These are phyloP conservation scores for Thamnophis sirtalis DNA, from an alignment of 2,113 vertebrate genomes.

Conservation along the genomic window DNA sequence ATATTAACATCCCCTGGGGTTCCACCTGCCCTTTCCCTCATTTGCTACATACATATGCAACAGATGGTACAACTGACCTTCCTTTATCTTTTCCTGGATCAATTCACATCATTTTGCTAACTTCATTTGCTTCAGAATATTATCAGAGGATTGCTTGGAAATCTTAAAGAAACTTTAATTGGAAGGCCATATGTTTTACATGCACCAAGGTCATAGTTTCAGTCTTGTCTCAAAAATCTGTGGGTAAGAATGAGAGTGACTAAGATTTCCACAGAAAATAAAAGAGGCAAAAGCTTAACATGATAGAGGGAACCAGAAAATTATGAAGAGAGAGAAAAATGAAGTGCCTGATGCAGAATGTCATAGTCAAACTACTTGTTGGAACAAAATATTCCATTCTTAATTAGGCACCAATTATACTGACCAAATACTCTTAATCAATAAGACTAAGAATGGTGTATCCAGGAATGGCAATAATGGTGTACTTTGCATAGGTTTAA, in stretches of 20 bases:
- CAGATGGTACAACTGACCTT: constrained; percentile 41
- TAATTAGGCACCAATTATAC: not conserved
- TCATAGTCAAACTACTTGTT: not conserved
- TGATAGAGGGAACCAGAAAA: not conserved
- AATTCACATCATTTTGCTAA: not conserved
- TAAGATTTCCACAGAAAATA: not conserved
- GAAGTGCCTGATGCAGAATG: not conserved
- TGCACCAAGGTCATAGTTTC: not conserved
- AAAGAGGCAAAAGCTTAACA: not conserved
- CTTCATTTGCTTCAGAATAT: not conserved
- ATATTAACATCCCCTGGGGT: not conserved
- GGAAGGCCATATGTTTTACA: not conserved
- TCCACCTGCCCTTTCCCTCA: constrained; percentile 24
- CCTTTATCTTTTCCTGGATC: constrained; percentile 38
- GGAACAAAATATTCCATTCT: not conserved
- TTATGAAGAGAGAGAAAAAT: not conserved
- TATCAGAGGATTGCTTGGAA: not conserved
- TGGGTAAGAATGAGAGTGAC: not conserved
- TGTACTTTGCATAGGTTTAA: not conserved
- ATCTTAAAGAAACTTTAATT: not conserved
- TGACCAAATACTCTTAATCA: not conserved
- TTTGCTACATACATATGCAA: constrained; percentile 1
- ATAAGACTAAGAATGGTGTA: not conserved
- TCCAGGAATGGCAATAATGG: not conserved
- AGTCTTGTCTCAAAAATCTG: not conserved